These are phyloP conservation scores for Amphiduros pacificus DNA, from an alignment of 2,888 invertebrate genomes.

Conservation along the genomic window DNA sequence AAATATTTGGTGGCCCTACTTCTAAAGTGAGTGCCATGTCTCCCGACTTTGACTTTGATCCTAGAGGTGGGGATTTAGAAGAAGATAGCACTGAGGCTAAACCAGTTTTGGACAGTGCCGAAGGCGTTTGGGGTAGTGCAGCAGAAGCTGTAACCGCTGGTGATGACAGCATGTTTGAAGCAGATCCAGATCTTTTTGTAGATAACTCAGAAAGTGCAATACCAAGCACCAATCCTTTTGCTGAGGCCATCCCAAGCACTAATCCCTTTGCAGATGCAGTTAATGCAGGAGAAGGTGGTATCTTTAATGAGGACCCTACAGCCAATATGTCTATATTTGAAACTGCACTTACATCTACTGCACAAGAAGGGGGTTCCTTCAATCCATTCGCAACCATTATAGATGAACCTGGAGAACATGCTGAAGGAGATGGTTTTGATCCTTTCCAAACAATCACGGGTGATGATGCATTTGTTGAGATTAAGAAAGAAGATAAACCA, in stretches of 20 bases:
- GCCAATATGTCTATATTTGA: constrained; percentile 9
- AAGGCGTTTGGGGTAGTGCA: background rate
- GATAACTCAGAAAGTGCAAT: too few species aligned
- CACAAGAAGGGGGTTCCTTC: constrained; percentile 20
- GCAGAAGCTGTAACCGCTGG: constrained; percentile 6
- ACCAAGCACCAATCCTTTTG: constrained; percentile 25
- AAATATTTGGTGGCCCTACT: background rate
- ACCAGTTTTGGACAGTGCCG: constrained; percentile 16
- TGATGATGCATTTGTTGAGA: constrained; percentile 24
- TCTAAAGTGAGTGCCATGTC: background rate
- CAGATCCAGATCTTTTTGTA: too few species aligned
- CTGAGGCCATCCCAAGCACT: background rate
- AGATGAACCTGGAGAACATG: constrained; percentile 10
- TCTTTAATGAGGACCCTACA: constrained; percentile 1
- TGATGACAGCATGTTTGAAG: too few species aligned
- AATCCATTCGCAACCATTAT: constrained; percentile 31
- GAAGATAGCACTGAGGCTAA: constrained; percentile 12
- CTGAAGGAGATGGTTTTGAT: constrained; percentile 33
- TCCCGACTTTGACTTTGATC: constrained; percentile 27
- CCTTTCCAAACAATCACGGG: constrained; percentile 37
- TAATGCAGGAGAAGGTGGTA: constrained; percentile 1
- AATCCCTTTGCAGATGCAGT: constrained; percentile 12
- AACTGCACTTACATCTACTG: background rate
- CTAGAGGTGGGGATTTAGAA: too few species aligned
- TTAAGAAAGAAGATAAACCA: constrained; percentile 5